A percentile compares a stretch with the other conserved stretches of the same genome.
These are phyloP conservation scores for Channa striata DNA, from an alignment of 2,797 vertebrate species.

Conservation along the genomic window DNA sequence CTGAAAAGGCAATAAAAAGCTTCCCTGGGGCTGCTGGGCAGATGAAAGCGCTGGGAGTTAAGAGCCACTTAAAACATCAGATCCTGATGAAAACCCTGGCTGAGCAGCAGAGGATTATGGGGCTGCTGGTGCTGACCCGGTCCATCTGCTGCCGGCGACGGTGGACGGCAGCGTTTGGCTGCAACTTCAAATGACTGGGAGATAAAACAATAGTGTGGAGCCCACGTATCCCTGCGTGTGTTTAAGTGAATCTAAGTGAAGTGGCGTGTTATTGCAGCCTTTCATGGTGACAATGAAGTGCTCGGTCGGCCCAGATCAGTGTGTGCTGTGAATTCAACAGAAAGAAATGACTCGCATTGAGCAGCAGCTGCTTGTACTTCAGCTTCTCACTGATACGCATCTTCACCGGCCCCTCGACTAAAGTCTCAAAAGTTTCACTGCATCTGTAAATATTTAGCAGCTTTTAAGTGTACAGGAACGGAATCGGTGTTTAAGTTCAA, in stretches of 20 bases:
- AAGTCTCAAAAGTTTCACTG: conserved; percentile 3
- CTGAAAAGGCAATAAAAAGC: conserved; percentile 58
- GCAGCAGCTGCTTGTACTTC: conserved; percentile 8
- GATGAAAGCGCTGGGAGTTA: conserved; percentile 73
- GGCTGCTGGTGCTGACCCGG: conserved; percentile 67
- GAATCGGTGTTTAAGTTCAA: no score
- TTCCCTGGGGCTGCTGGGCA: conserved; percentile 43
- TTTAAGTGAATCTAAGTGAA: conserved; percentile 78
- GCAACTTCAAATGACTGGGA: conserved; percentile 70
- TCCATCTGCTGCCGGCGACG: conserved; percentile 79
- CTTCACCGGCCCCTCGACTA: neutral
- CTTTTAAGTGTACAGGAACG: neutral
- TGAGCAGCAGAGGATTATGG: conserved; percentile 72
- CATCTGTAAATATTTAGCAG: conserved; percentile 1
- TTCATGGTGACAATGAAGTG: conserved; percentile 67
- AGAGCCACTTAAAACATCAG: conserved; percentile 71
- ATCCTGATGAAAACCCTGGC: conserved; percentile 63
- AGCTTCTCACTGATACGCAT: conserved; percentile 16
- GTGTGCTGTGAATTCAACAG: conserved; percentile 66
- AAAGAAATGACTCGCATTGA: neutral
- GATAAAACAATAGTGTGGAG: conserved; percentile 71
- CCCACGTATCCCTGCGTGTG: conserved; percentile 75
- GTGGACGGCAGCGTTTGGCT: conserved; percentile 70
- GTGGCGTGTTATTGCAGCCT: conserved; percentile 77
- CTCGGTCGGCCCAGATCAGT: conserved; percentile 70